Evolutionary conservation across 2,797 vertebrate genomes (phyloP), one percentile per base, ranked within the genome.

Genomic region (Sphenopsis melanotis): DNA sequence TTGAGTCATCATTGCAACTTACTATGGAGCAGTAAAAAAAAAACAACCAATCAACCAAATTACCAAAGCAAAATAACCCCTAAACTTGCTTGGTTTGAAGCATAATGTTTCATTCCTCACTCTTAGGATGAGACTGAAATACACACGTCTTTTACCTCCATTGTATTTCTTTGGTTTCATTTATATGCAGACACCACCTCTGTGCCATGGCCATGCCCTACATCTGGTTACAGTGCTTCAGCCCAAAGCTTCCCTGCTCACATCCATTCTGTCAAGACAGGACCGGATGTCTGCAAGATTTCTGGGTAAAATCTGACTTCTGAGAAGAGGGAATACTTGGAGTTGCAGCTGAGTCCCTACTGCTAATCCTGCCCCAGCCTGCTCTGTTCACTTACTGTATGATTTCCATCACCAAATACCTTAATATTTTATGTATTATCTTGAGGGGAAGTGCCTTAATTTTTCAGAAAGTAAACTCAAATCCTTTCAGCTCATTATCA

Each of bases 301-400:
- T 37, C 49, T n/a, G 9, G 4, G 16, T 53, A 66, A 83, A 15
- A 1, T 17, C 15, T 52, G 61, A 20, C 9, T 46, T 88, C 44
- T 64, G 34, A 68, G 22, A 42, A 83, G 15, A 6, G 2, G 3
- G 10, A 8, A 2, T 57, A 19, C 16, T 75, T 0, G 0, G 17
- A 88, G 37, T 10, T 47, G 8, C 12, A 61, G 49, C 47, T 30
- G 12, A 56, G 3, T 17, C 4, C 12, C 11, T 27, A 6, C 36
- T 55, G 14, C 4, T 80, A 41, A 64, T 75, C 16, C 41, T 30
- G 2, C 6, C 10, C 27, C 9, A 37, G 16, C 3, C 23, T 57
- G 1, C 32, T 64, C 46, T 86, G 22, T 29, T 79, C n/a, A 26
- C 13, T 81, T 63, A 17, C 26, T 41, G 10, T n/a, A 23, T 18